These are phyloP conservation scores for Pipra filicauda DNA, from an alignment of 2,113 vertebrate genomes.

Conservation along the genomic window DNA sequence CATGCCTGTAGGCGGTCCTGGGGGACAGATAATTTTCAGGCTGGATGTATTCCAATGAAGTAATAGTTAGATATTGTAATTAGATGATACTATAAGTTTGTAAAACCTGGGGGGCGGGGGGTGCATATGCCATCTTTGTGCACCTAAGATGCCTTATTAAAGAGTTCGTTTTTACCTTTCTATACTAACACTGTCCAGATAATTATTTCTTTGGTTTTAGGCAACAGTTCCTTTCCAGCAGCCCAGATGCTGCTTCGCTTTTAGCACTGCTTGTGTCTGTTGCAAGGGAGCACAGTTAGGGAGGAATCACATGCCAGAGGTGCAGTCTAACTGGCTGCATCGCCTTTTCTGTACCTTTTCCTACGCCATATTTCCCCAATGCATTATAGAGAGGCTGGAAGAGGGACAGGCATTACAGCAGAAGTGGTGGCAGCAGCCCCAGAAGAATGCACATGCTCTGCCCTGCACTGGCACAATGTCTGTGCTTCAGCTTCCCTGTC, in stretches of 20 bases:
- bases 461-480: accelerated
- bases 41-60: neutral
- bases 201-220: neutral
- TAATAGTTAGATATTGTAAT: neutral
- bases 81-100: neutral
- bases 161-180: neutral
- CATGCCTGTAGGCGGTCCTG: neutral
- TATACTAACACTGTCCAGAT: neutral
- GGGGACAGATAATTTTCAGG: neutral
- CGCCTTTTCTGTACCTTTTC: neutral
- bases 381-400: accelerated
- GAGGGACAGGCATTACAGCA: neutral
- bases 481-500: neutral
- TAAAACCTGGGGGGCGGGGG: neutral
- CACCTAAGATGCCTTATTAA: neutral
- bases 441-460: neutral
- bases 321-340: neutral
- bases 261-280: neutral
- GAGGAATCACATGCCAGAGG: neutral
- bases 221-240: neutral
- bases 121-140: neutral
- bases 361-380: accelerated
- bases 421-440: neutral
- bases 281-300: neutral
- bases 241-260: neutral